Evolutionary conservation across 2,888 invertebrate genomes (phyloP), one percentile per base, ranked within the genome.

Genomic region (Leptura quadrifasciata): DNA sequence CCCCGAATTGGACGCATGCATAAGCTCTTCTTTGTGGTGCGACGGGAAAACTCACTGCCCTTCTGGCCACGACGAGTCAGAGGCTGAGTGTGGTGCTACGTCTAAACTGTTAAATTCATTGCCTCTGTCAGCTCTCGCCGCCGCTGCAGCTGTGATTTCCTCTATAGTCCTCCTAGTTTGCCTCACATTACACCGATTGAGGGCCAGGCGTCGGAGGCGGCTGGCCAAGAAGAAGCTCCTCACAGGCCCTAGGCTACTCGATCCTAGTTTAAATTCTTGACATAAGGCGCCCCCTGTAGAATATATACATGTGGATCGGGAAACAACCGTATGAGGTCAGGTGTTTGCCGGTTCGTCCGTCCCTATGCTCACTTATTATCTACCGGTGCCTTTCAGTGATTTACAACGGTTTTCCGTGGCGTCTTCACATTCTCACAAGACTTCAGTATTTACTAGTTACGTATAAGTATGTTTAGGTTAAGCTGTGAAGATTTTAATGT

Each of bases 251-350:
- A 94, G 87, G 85, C 90, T 94, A 75, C 91, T 93, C 84, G 94
- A 93, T 86, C 92, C 92, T 78, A 92, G 91, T 82, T 91, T 92
- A 54, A 91, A 91, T 86, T 96, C 96, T 93, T 96, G 96, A 96
- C 96, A 96, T 87, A 95, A 95, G 90, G 94, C 95, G 91, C 94
- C 95, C 91, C 94, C 95, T 92, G 96, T 96, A 92, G 96, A 96
- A 90, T 96, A 95, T 90, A 96, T 96, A 88, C 96, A 96, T 91
- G 95, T 96, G 91, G 96, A 97, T 91, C 94, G 96, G 89, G 96
- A 96, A 91, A 96, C 96, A 89, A 96, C 96, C 86, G 96, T 97
- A 92, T 95, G 94, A 94, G 91, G 86, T 84, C 85, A 83, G 84
- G 85, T 85, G 84, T 85, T 77, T 75, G 79, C 85, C 85, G 86